Base-by-base conservation (phyloP, 2,888 invertebrate species). In the Gisinianus flammeolus region DNA sequence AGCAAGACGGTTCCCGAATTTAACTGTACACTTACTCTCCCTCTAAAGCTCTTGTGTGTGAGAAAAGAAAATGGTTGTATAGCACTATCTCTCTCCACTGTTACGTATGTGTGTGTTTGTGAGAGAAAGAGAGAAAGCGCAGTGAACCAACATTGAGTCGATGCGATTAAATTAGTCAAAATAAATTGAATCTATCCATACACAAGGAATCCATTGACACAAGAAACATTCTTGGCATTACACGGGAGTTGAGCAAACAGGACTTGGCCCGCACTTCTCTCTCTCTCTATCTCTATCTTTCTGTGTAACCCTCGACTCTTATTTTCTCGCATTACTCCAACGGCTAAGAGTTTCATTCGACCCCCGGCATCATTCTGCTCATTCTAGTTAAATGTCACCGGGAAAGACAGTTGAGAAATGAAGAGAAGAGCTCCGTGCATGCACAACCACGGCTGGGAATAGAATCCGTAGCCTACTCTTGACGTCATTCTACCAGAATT, bases 131-230 rank as follows among this genome's bases (percentile, higher is more conserved):
- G 76, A 79, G 68, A 79, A 58, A 72, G 76, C 66, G 75, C 33
- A 76, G 72, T 35, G 70, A 68, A 78, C 70, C 79, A 71, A 76
- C 79, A 76, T 80, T 79, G 79, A 83, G 81, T 81, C 81, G 83
- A 81, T 80, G 79, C 80, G 73, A 84, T 84, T 84, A 84, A 84
- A 84, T 84, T 84, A 84, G 84, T 84, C 83, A 84, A 84, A 58
- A 84, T 83, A 84, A 84, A 83, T 84, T 84, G 84, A 82, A 82
- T 84, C 83, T 22, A 24, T 62, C 26, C 12, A 24, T 62, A 22
- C 4, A 26, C 24, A 24, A 44, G 44, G 44, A 44, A 44, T 44
- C 83, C 83, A 83, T 83, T 83, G 83, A 83, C 83, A 83, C 81
- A 79, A 79, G 78, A 56, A 44, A 44, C 44, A 44, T 44, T 44